Evolutionary conservation across 2,797 vertebrate species (phyloP).

Genomic region (Sebastes aleutianus): DNA sequence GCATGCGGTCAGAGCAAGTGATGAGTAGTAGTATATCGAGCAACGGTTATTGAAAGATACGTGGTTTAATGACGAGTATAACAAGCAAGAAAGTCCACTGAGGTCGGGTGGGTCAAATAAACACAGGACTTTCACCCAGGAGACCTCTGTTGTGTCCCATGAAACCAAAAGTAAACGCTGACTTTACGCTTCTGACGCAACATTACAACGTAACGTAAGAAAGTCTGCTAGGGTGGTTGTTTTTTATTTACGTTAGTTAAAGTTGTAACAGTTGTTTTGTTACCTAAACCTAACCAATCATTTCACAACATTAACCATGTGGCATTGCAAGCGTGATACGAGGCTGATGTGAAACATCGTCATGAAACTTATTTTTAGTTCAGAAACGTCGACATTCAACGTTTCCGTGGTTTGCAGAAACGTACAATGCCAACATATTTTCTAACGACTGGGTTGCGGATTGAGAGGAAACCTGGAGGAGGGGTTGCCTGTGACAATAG

Average conservation of each 20-base stretch:
- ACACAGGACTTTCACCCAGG: not conserved
- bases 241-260: not conserved
- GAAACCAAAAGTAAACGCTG: not conserved
- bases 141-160: not conserved
- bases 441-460: too few relatives aligned
- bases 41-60: not conserved
- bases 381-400: too few relatives aligned
- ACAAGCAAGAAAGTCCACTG: not conserved
- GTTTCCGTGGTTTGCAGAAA: too few relatives aligned
- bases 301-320: too few relatives aligned
- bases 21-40: not conserved
- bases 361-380: too few relatives aligned
- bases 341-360: too few relatives aligned
- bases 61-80: not conserved
- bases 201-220: too few relatives aligned
- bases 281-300: too few relatives aligned
- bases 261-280: not conserved
- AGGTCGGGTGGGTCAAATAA: not conserved
- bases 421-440: fast-evolving
- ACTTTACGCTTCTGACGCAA: fast-evolving
- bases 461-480: too few relatives aligned
- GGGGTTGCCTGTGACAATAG: too few relatives aligned
- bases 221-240: too few relatives aligned
- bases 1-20: not conserved
- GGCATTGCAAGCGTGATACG: too few relatives aligned